phyloP scores from a whole-genome alignment of 2,113 vertebrate genomes.

The Cyprinus carpio region DNA sequence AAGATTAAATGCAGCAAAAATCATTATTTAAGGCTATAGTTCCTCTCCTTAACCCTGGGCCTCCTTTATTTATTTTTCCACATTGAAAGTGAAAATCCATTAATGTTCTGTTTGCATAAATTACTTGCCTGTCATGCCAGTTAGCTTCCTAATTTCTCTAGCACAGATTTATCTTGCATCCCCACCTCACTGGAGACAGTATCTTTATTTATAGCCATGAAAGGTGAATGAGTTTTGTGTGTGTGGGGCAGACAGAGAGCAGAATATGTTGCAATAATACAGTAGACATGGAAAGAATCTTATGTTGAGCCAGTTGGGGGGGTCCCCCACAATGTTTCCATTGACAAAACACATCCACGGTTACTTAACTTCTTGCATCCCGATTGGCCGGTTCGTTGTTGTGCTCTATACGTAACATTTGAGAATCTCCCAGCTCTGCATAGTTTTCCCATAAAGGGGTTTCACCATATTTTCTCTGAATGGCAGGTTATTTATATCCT shows the following conservation, averaged over 20 bases:
- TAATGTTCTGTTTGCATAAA: no score
- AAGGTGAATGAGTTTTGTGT: slow-evolving; percentile 2
- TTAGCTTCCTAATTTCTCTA: no score
- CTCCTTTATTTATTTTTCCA: no score
- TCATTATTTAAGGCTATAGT: no score
- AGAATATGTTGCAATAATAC: slow-evolving; percentile 41
- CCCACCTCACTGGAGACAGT: neutral
- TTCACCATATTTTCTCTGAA: slow-evolving; percentile 55
- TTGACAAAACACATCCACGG: slow-evolving; percentile 47
- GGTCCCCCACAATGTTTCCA: slow-evolving; percentile 42
- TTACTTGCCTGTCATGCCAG: no score
- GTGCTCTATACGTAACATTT: neutral
- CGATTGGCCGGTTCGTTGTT: slow-evolving; percentile 36
- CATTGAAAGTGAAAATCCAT: no score
- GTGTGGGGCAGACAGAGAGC: neutral
- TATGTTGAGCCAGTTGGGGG: neutral
- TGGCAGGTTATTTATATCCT: slow-evolving; percentile 52
- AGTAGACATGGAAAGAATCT: slow-evolving; percentile 60
- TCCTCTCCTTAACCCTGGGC: no score
- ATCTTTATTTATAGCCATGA: neutral
- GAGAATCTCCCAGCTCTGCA: slow-evolving; percentile 43
- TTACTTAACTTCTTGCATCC: slow-evolving; percentile 21
- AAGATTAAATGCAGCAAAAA: no score
- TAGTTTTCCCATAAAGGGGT: slow-evolving; percentile 55
- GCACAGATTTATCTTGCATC: no score